These are phyloP conservation scores for Sapayoa aenigma DNA, from an alignment of 2,113 vertebrate genomes.

Conservation along the genomic window DNA sequence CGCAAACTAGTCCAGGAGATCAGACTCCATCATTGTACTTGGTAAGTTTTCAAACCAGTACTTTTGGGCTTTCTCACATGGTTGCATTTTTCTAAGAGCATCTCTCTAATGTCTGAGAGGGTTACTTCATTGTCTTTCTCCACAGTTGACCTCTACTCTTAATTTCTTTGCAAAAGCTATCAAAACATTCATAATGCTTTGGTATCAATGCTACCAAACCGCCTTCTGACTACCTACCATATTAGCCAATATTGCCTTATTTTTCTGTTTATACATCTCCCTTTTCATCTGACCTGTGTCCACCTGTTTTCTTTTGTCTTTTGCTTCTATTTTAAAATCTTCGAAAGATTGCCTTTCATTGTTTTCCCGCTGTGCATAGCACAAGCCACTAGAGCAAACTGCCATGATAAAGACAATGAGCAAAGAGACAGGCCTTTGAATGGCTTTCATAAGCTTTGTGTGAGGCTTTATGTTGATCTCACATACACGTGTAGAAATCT, in stretches of 20 bases:
- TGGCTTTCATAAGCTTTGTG: neutral
- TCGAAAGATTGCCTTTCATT: neutral
- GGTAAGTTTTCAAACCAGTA: neutral
- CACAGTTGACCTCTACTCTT: neutral
- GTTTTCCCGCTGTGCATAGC: neutral
- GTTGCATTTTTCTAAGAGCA: neutral
- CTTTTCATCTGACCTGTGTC: neutral
- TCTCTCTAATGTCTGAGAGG: neutral
- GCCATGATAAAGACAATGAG: neutral
- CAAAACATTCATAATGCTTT: neutral
- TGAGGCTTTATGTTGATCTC: neutral
- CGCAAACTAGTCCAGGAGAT: neutral
- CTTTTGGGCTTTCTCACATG: neutral
- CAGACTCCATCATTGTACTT: neutral
- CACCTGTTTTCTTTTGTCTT: neutral
- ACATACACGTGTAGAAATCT: neutral
- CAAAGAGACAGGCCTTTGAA: neutral
- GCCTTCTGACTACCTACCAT: neutral
- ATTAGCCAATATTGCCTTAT: neutral
- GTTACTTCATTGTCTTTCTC: neutral
- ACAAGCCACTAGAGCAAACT: neutral
- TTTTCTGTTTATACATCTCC: neutral
- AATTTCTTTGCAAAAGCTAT: neutral
- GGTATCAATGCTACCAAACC: neutral
- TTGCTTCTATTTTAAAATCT: neutral